Evolutionary conservation across 2,888 invertebrate genomes (phyloP).

Genomic region (Arctia plantaginis): DNA sequence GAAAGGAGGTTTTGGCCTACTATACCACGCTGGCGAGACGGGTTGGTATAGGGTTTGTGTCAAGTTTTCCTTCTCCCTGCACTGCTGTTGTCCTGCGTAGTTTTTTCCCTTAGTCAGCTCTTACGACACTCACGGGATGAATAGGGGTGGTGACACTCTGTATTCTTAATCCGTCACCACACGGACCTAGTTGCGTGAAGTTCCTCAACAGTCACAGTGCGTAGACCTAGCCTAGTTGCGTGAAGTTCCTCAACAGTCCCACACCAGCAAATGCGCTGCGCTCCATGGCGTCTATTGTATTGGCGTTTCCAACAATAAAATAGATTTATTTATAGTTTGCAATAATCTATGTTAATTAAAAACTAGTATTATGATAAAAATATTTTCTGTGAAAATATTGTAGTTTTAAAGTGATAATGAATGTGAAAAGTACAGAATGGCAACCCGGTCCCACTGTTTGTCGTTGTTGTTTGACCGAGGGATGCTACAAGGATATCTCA

Average conservation of each 20-base stretch:
- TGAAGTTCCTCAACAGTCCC: constrained; percentile 33
- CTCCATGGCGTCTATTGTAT: constrained; percentile 59
- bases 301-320: constrained; percentile 45
- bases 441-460: constrained; percentile 80
- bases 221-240: constrained; percentile 12
- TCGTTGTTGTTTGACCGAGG: constrained; percentile 79
- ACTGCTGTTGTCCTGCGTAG: too few relatives aligned
- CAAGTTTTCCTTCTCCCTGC: too few relatives aligned
- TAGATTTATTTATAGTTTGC: constrained; percentile 31
- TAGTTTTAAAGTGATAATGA: constrained; percentile 68
- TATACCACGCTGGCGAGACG: too few relatives aligned
- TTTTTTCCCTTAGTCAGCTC: too few relatives aligned
- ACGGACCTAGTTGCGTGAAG: too few relatives aligned
- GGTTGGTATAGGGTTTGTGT: too few relatives aligned
- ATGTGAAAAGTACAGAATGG: constrained; percentile 75
- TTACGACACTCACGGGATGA: too few relatives aligned
- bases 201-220: too few relatives aligned
- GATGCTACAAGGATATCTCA: constrained; percentile 83
- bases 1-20: too few relatives aligned
- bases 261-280: constrained; percentile 40
- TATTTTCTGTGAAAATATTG: constrained; percentile 64
- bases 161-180: too few relatives aligned
- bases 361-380: constrained; percentile 45
- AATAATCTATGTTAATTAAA: constrained; percentile 40
- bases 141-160: too few relatives aligned